These are phyloP conservation scores for Gallinago media DNA, from an alignment of 2,113 vertebrate genomes.

Conservation along the genomic window DNA sequence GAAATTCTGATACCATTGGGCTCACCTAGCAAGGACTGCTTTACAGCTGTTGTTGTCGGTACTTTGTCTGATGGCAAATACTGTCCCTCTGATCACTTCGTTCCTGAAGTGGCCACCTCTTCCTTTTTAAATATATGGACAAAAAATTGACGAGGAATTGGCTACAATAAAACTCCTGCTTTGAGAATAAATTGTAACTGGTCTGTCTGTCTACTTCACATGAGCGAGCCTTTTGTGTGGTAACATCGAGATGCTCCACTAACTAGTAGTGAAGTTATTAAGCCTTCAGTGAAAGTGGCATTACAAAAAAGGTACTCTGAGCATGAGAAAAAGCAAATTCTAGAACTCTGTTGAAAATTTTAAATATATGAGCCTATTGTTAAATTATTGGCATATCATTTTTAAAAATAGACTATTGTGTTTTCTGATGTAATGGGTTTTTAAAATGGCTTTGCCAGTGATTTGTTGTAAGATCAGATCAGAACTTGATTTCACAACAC, in stretches of 20 bases:
- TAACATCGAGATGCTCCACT: neutral
- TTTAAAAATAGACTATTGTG: neutral
- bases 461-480: neutral
- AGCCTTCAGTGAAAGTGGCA: neutral
- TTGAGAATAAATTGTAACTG: neutral
- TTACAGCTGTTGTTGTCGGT: neutral
- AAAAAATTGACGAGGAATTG: neutral
- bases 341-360: neutral
- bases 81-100: neutral
- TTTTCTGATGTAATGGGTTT: neutral
- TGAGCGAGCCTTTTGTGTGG: neutral
- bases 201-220: neutral
- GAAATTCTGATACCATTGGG: neutral
- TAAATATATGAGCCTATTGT: fast-evolving
- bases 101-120: neutral
- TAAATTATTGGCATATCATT: neutral
- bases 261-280: neutral
- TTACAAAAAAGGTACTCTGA: neutral
- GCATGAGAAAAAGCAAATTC: neutral
- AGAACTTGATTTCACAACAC: neutral
- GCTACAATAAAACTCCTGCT: neutral
- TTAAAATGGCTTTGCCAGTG: neutral
- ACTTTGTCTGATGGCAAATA: neutral
- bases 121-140: neutral
- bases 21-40: neutral